Evolutionary conservation across 2,888 invertebrate genomes (phyloP), one percentile per base, ranked within the genome.

Genomic region (Nomada goodeniana): DNA sequence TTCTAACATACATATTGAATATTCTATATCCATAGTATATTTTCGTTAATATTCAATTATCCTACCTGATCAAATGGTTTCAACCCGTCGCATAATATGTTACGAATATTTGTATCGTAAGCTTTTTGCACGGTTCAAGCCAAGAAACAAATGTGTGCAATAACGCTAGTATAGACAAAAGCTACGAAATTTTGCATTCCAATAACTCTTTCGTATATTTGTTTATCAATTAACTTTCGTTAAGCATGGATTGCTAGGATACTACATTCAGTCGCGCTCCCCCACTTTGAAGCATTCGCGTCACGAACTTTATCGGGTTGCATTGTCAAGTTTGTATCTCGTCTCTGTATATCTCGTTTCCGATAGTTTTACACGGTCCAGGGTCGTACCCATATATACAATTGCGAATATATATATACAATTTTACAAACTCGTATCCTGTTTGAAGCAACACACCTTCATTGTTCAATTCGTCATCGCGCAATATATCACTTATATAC

Each of bases 301-400:
- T 0, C 15, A 42, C 42, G 20, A 68, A 61, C 53, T 26, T 52
- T 55, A 69, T 69, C 69, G 69, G 26, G 36, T 3, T 9, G 47
- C 57, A 57, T 63, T 50, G 73, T 61, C 47, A 74, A 74, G 68
- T 75, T 79, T 23, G 42, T 53, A 75, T 42, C 57, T 57, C 44
- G 29, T 1, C 9, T 10, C 9, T 52, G 52, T 55, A 36, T 47
- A 70, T 70, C 69, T 67, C 75, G 36, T 64, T 65, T 65, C 60
- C 77, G 64, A 81, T 77, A 73, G 77, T 81, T 81, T 73, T 71
- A 71, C 73, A 36, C 47, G 50, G 47, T 53, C 55, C 59, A 53
- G 72, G 69, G 55, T 77, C 73, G 65, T 50, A 69, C 60, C 26
- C 68, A 36, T 36, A 5, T 36, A 0, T 7, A 36, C 15, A 55